phyloP scores from a whole-genome alignment of 2,113 vertebrate genomes.

The Murina feae region DNA sequence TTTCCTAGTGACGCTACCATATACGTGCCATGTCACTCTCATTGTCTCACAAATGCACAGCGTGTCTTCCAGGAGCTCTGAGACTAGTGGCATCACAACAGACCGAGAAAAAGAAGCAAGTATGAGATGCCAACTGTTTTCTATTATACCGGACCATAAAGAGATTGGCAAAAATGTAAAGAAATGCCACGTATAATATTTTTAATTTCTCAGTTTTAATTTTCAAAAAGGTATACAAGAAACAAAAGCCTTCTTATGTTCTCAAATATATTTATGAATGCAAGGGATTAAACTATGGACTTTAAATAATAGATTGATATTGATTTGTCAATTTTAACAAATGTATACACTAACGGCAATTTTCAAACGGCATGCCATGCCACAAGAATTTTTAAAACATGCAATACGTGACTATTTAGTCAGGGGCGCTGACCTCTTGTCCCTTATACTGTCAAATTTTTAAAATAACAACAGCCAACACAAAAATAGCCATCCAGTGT shows the following conservation, averaged over 20 bases:
- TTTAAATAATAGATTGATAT: neutral
- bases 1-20: neutral
- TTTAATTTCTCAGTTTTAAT: neutral
- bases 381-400: too few species aligned
- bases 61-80: neutral
- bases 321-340: neutral
- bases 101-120: neutral
- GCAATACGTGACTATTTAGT: too few species aligned
- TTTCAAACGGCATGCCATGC: too few species aligned
- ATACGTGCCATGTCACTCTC: neutral
- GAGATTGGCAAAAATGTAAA: neutral
- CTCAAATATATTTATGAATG: neutral
- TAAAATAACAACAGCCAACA: neutral
- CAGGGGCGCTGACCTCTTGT: too few species aligned
- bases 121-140: neutral
- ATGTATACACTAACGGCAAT: too few species aligned
- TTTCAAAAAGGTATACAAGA: neutral
- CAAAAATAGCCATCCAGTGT: neutral
- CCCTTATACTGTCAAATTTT: neutral
- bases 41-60: neutral
- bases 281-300: neutral
- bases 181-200: neutral
- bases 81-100: neutral
- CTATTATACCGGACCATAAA: neutral
- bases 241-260: neutral